Evolutionary conservation across 2,113 vertebrate genomes (phyloP), one percentile per base, ranked within the genome.

Genomic region (Anhinga rufa): DNA sequence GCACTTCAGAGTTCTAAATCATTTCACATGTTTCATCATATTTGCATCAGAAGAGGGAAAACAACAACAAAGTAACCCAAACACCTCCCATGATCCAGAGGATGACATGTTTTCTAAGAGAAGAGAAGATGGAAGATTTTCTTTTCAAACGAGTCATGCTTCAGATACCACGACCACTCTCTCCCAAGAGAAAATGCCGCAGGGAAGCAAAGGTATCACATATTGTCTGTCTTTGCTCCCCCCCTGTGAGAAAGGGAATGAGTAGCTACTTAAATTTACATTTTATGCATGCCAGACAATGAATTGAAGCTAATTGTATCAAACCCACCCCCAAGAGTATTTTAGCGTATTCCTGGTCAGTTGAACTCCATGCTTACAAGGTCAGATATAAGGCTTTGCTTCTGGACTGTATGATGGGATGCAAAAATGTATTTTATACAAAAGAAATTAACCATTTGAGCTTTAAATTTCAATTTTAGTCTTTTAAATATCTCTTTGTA

Each of bases 11-110:
- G 28, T 54, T 24, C 40, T 91, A 58, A 88, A 74, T 58, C 2
- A 48, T 54, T 87, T 84, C 40, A 57, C 2, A 2, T 4, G 3
- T 66, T 95, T 78, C 32, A 57, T 51, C 7, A 19, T 68, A 57
- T 69, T 84, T 72, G 40, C n/a, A 29, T 80, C 58, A 82, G 78
- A 90, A 91, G 42, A 77, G 26, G 29, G 38, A 48, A 71, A 74
- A 10, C 28, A 75, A 10, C 19, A 65, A 28, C 26, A 40, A 91
- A 87, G 49, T 54, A 82, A 85, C 32, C 16, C 14, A 72, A 64
- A 68, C n/a, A n/a, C 12, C 7, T 85, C 49, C 36, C 0, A 0
- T 49, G 38, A 64, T 77, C 32, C 1, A 2, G 44, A 92, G 51
- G 57, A 29, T 21, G 51, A 58, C 0, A 2, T 7, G 6, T 66